Evolutionary conservation across 2,888 invertebrate species (phyloP), one percentile per base, ranked within the genome.

Genomic region (Caenorhabditis sp.): DNA sequence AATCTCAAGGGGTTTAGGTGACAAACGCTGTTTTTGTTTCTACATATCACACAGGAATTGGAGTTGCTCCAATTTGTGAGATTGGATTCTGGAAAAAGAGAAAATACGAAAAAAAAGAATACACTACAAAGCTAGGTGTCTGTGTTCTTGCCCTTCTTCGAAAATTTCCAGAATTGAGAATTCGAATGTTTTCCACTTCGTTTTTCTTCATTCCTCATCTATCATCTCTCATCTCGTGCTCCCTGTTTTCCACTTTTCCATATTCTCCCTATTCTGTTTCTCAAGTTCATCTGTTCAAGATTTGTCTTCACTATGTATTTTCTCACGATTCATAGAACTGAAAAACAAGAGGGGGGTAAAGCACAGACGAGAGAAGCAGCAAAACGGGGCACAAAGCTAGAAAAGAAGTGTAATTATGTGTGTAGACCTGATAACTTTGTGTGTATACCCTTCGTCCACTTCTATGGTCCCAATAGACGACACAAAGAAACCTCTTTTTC

Each of bases 11-110:
- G 74, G 19, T 10, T 35, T 63, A 74, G 74, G 74, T 74, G 74
- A 74, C 73, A 73, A 63, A 73, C 54, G 64, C 56, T 74, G 64
- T 74, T 74, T 54, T 74, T 66, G 74, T 74, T 73, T 63, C 54
- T 49, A 47, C 26, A 41, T 35, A 24, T 5, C 24, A n/a, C 41
- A 63, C 54, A 73, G 54, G 51, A 73, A 73, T 63, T 41, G 63
- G 44, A 28, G 28, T 14, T 2, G 6, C 7, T n/a, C 1, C 74
- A 64, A 64, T 74, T 74, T 74, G 64, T 64, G 44, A 10, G 54
- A 74, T 74, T 74, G 74, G 47, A 64, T 64, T 64, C 22, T 12
- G 8, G 19, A 24, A 31, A n/a, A 47, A 10, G 26, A 22, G 24
- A 54, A 26, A 24, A 19, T 51, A 35, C 28, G 12, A 31, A 7